These are phyloP conservation scores for Rostratula benghalensis DNA, from an alignment of 2,113 vertebrate species.

Conservation along the genomic window DNA sequence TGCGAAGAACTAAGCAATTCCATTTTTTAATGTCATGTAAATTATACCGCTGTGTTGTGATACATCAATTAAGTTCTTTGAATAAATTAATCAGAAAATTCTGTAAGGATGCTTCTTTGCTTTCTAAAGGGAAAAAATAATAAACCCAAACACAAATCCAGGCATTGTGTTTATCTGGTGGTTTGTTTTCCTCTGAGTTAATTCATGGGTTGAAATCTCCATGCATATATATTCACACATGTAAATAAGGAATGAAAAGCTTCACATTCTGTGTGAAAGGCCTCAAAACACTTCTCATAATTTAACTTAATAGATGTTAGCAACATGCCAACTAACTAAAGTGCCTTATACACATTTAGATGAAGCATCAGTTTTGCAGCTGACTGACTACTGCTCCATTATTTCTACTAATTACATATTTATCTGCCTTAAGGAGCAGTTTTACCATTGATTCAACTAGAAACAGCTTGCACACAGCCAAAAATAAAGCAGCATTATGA, in stretches of 20 bases:
- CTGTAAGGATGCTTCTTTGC: slow-evolving; percentile 47
- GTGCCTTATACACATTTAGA: slow-evolving; percentile 56
- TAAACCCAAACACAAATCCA: slow-evolving; percentile 47
- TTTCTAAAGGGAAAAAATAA: slow-evolving; percentile 49
- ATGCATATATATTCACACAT: slow-evolving; percentile 52
- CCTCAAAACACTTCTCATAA: slow-evolving; percentile 69
- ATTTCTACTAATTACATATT: slow-evolving; percentile 74
- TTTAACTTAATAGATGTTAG: slow-evolving; percentile 71
- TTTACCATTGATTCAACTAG: slow-evolving; percentile 52
- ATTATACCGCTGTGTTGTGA: slow-evolving; percentile 56
- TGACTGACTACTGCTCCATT: slow-evolving; percentile 64
- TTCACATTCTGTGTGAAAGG: slow-evolving; percentile 58
- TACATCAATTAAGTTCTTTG: slow-evolving; percentile 70
- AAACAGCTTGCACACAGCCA: slow-evolving; percentile 64
- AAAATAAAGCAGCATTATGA: slow-evolving; percentile 58
- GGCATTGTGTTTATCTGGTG: slow-evolving; percentile 58
- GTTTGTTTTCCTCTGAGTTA: slow-evolving; percentile 70
- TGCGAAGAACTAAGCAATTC: neutral
- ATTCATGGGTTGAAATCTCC: slow-evolving; percentile 57
- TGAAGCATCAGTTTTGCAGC: slow-evolving; percentile 66
- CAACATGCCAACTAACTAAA: slow-evolving; percentile 67
- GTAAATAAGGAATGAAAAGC: slow-evolving; percentile 65
- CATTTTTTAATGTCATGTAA: slow-evolving; percentile 70
- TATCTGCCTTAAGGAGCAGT: slow-evolving; percentile 63
- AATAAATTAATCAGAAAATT: slow-evolving; percentile 73